Base-by-base conservation (phyloP, 64 coral and sea anemone genomes). In the Hydrozoanthus tunicans region DNA sequence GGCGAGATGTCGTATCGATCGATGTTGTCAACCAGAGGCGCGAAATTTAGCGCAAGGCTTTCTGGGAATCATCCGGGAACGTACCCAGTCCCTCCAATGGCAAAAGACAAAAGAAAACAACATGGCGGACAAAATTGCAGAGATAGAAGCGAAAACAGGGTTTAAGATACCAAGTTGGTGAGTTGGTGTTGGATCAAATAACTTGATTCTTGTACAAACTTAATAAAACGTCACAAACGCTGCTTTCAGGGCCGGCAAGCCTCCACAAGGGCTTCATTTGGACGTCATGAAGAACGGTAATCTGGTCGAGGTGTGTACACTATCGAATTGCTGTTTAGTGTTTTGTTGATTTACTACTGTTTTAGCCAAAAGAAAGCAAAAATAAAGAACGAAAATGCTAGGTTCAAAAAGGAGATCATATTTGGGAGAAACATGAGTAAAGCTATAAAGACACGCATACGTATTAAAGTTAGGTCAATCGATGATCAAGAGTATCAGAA, bases 241-340 rank as follows among this genome's bases (percentile, higher is more conserved):
- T 83, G 54, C 43, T 90, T 78, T 79, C 62, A 99, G 97, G 97
- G 94, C 92, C 26, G 97, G 97, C 15, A 99, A 99, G 83, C 97
- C 94, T 55, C 89, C 97, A 25, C 94, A 93, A 58, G 97, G 97
- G 32, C 92, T 99, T 12, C 97, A 99, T 88, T 81, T 99, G 81
- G 97, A 99, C 82, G 94, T 99, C 43, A 94, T 95, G 91, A 99
- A 99, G 78, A 93, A 91, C 51, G 92, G 89, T 14, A 99, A 79
- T 73, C 84, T 99, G 64, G 90, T 99, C 4, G 97, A 99, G 97
- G 97, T 99, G 63, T 65, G 89, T 79, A 9, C 9, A 9, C 6
- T 20, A 2, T 14, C 9, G 25, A 9, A 6, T 56, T 74, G 59
- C 59, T 4, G 7, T 43, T 63, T 82, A 43, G 32, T 43, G 32